phyloP scores from a whole-genome alignment of 2,888 invertebrate genomes.

The Synergus umbraculus region DNA sequence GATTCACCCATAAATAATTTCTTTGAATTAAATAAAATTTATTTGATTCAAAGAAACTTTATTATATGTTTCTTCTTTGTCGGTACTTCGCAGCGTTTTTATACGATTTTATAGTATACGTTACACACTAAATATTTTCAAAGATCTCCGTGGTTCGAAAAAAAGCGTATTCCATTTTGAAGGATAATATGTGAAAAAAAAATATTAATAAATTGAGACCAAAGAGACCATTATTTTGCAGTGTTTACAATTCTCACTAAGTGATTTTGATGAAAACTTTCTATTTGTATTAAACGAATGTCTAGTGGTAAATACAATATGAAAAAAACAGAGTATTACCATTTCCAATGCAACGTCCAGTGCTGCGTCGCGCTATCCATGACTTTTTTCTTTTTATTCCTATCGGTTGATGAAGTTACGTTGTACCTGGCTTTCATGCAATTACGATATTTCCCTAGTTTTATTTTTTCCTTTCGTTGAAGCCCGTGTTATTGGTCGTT shows the following conservation, averaged over 20 bases:
- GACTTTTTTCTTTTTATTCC: conserved; percentile 50
- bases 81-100: no score
- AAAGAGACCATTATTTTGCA: background rate
- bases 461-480: conserved; percentile 50
- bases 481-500: conserved; percentile 47
- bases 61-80: no score
- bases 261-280: background rate
- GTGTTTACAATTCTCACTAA: background rate
- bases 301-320: background rate
- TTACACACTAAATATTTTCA: background rate
- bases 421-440: conserved; percentile 55
- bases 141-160: background rate
- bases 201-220: background rate
- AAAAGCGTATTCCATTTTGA: background rate
- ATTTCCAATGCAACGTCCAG: conserved; percentile 11
- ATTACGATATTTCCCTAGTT: conserved; percentile 59
- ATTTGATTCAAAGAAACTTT: no score
- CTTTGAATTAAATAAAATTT: background rate
- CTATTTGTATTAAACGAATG: background rate
- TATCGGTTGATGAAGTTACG: conserved; percentile 55
- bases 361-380: conserved; percentile 18
- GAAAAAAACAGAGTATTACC: conserved; percentile 10
- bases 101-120: no score
- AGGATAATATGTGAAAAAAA: background rate
- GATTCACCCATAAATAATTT: background rate